These are phyloP conservation scores for Poecile montanus DNA, from an alignment of 2,797 vertebrate genomes.

Conservation along the genomic window DNA sequence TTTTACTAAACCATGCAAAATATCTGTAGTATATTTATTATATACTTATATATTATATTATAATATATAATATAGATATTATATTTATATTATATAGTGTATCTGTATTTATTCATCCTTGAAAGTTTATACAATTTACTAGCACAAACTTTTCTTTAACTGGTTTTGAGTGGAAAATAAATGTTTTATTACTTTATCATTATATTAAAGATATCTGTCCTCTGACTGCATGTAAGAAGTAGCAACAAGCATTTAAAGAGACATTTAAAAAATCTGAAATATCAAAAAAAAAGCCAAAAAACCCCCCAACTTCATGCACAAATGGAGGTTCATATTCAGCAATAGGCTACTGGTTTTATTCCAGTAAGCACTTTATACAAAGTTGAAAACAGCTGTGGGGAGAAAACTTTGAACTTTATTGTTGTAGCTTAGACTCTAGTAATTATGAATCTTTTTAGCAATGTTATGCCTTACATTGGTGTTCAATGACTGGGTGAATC, in stretches of 20 bases:
- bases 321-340: background rate
- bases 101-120: background rate
- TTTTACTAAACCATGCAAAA: background rate
- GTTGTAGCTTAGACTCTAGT: background rate
- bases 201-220: background rate
- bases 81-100: too few relatives aligned
- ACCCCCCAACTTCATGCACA: rapidly evolving
- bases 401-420: background rate
- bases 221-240: background rate
- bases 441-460: background rate
- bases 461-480: background rate
- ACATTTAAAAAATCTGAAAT: background rate
- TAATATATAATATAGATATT: too few relatives aligned
- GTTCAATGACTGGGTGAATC: background rate
- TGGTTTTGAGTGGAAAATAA: background rate
- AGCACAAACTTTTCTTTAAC: background rate
- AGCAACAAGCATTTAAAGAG: background rate
- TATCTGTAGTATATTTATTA: background rate
- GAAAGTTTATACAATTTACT: background rate
- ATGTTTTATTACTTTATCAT: background rate
- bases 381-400: background rate
- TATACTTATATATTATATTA: too few relatives aligned
- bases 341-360: background rate
- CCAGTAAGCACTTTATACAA: background rate
- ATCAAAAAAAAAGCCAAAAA: rapidly evolving